Percentiles rank a stretch among this genome's conserved stretches.
These are phyloP conservation scores for Periophthalmus magnuspinnatus DNA, from an alignment of 2,797 vertebrate genomes.

Conservation along the genomic window DNA sequence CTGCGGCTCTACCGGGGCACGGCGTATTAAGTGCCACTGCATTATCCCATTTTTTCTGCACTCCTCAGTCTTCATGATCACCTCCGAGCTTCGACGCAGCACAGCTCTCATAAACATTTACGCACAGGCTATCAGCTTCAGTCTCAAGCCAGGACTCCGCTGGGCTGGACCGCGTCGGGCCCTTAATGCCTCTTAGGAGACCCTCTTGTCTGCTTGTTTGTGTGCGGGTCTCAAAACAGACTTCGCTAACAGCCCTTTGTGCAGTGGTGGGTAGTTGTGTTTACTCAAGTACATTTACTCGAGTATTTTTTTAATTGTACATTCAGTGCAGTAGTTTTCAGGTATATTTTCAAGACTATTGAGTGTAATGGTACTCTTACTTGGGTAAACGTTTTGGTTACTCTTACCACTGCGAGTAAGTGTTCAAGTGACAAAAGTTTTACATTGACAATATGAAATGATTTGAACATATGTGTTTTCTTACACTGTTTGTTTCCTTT, in stretches of 20 bases:
- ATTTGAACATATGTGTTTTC: too few relatives aligned
- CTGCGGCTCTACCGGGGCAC: slow-evolving; percentile 53
- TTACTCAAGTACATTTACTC: not conserved
- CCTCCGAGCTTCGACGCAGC: slow-evolving; percentile 68
- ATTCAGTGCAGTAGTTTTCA: too few relatives aligned
- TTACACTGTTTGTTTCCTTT: too few relatives aligned
- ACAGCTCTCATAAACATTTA: slow-evolving; percentile 82
- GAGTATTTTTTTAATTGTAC: too few relatives aligned
- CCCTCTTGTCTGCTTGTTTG: slow-evolving; percentile 28
- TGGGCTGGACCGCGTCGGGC: slow-evolving; percentile 55
- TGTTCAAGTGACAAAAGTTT: too few relatives aligned
- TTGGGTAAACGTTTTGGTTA: too few relatives aligned
- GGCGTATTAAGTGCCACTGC: slow-evolving; percentile 72
- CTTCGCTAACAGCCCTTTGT: slow-evolving; percentile 25
- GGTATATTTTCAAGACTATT: too few relatives aligned
- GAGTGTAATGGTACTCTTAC: too few relatives aligned
- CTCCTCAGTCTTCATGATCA: slow-evolving; percentile 75
- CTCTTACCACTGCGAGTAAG: too few relatives aligned
- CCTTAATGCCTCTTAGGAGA: slow-evolving; percentile 79
- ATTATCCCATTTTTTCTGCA: slow-evolving; percentile 66
- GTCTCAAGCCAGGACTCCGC: slow-evolving; percentile 63
- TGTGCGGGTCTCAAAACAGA: slow-evolving; percentile 46
- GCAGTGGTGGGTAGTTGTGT: not conserved
- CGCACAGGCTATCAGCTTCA: slow-evolving; percentile 64
- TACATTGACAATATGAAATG: too few relatives aligned